Percentiles rank a stretch among this genome's conserved stretches.
phyloP scores from a whole-genome alignment of 2,797 vertebrate species.

The Setipinna tenuifilis region DNA sequence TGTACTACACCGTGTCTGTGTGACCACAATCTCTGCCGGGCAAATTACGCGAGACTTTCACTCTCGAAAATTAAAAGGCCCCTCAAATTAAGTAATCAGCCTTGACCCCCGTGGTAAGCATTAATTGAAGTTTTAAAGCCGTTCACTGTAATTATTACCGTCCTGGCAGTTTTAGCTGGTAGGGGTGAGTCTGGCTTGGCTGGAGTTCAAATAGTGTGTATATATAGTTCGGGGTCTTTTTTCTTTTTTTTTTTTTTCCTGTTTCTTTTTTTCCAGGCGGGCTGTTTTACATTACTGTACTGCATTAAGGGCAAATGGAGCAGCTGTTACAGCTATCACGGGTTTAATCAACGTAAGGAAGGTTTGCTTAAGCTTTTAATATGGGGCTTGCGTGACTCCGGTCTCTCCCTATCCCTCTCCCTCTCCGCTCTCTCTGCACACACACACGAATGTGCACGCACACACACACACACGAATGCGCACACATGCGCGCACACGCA shows the following conservation, averaged over 20 bases:
- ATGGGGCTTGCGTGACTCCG: constrained; percentile 56
- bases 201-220: constrained; percentile 32
- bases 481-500: constrained; percentile 22
- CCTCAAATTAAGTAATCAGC: constrained; percentile 25
- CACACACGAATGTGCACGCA: constrained; percentile 28
- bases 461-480: constrained; percentile 1
- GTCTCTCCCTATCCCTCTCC: constrained; percentile 52
- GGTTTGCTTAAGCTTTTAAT: constrained; percentile 56
- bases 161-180: constrained; percentile 30
- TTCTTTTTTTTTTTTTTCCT: not conserved
- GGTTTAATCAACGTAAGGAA: constrained; percentile 53
- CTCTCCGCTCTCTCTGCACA: not conserved
- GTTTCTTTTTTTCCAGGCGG: constrained; percentile 35
- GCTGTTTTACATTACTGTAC: constrained; percentile 49
- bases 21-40: not conserved
- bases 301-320: constrained; percentile 49
- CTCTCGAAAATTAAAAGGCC: constrained; percentile 12
- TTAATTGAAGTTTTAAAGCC: constrained; percentile 19
- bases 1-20: not conserved
- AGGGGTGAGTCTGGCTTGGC: constrained; percentile 21
- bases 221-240: constrained; percentile 9
- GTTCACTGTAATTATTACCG: constrained; percentile 25
- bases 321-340: constrained; percentile 60
- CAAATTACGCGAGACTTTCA: constrained; percentile 13
- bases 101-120: constrained; percentile 14